Base-by-base conservation (phyloP, 1,140 invertebrate genomes). In the Dendroctonus ponderosae region DNA sequence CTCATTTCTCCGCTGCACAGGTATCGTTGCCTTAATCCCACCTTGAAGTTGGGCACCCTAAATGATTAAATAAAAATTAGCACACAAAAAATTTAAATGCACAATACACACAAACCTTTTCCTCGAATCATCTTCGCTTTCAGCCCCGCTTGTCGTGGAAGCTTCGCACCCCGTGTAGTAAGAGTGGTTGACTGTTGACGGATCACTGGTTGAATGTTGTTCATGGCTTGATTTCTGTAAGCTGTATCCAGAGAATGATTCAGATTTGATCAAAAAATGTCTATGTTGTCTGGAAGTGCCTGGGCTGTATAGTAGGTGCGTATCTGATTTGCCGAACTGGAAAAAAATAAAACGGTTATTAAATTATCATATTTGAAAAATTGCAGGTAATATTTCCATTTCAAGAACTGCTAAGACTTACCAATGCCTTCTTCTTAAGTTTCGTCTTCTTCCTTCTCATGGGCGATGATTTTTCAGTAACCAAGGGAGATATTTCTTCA, bases 381-480 rank as follows among this genome's bases (percentile, higher is more conserved):
- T 12, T 12, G 9, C 11, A 44, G 11, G 50, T 12, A 52, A 52
- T 52, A 15, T 52, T 14, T 14, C 14, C 5, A 48, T 48, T 48
- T 11, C 2, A 48, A 7, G 14, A 48, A 48, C 7, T n/a, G 14
- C 14, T 48, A 48, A n/a, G 62, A 61, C 67, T 68, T 61, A 85
- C 84, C 78, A 81, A 58, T 65, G 77, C 80, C 74, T 85, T 84
- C 76, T 83, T 85, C 70, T 89, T 85, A 59, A 88, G 80, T 71
- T 86, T 86, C 56, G 88, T 82, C 66, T 89, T 85, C 70, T 87
- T 87, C 41, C 89, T 82, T 7, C 89, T 82, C 49, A 88, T 78
- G 54, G 86, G 81, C 40, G 76, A 83, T 67, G 75, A 78, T 71
- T 80, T 78, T 71, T 76, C 78, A 65, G 82, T 82, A 53, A 80